Percentiles rank a stretch among this genome's conserved stretches.
phyloP scores from a whole-genome alignment of 2,888 invertebrate species.

The Biston stratarius region DNA sequence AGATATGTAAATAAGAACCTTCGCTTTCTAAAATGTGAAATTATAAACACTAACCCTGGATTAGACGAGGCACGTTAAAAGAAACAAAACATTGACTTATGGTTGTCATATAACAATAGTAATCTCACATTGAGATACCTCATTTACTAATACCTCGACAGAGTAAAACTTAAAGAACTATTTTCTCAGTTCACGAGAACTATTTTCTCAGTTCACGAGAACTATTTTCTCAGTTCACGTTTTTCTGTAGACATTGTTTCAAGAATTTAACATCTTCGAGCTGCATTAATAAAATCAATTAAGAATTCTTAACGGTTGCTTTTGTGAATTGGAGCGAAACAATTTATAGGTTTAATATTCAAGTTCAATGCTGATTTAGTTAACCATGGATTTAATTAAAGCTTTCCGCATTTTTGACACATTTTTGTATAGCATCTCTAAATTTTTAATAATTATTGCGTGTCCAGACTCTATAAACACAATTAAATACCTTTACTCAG shows the following conservation, averaged over 20 bases:
- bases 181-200: constrained; percentile 31
- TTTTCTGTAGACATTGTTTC: constrained; percentile 48
- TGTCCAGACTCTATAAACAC: background rate
- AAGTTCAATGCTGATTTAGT: constrained; percentile 50
- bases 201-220: constrained; percentile 28
- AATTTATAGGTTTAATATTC: constrained; percentile 52
- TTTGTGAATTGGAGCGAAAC: constrained; percentile 68
- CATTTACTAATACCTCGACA: constrained; percentile 29
- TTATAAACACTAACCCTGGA: constrained; percentile 66
- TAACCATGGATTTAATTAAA: constrained; percentile 28
- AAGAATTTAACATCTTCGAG: constrained; percentile 36
- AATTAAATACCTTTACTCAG: background rate
- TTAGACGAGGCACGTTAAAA: constrained; percentile 53
- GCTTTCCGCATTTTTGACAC: constrained; percentile 3
- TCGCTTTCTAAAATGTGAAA: constrained; percentile 84
- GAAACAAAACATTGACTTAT: constrained; percentile 54
- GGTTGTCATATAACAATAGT: constrained; percentile 58
- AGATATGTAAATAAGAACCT: constrained; percentile 77
- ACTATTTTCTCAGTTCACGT: constrained; percentile 32
- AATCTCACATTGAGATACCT: constrained; percentile 46
- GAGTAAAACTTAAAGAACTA: constrained; percentile 19
- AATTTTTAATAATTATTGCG: no score
- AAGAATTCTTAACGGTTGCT: constrained; percentile 60
- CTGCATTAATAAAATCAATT: constrained; percentile 53
- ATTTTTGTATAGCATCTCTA: background rate